Base-by-base conservation (phyloP, 2,113 vertebrate genomes). In the Brachirus orientalis region DNA sequence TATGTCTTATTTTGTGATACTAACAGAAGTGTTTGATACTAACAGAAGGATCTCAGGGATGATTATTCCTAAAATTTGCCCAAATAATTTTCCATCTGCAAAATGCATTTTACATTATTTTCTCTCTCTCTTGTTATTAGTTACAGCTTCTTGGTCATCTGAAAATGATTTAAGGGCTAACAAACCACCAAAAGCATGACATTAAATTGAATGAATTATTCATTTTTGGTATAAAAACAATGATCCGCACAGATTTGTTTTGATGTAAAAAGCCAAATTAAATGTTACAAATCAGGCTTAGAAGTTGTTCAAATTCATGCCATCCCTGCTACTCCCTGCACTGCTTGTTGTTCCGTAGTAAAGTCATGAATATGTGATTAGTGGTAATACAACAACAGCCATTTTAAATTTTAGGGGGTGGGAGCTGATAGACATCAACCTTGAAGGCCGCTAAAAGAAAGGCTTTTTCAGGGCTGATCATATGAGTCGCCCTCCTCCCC, bases 351-450 rank as follows among this genome's bases (percentile, higher is more conserved):
- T n/a, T n/a, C n/a, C 6, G 14, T 9, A 1, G 16, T 20, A 48
- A 20, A 20, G 43, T 10, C 50, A 52, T 50, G 40, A 48, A 54
- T 63, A 63, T 20, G 43, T 56, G 14, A 79, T 66, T 52, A 44
- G 2, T 56, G 52, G 44, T 13, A 48, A 66, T 45, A 38, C 14
- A 13, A 33, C 33, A 47, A 65, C 50, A 46, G 48, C 38, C 35
- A 73, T 68, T 75, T 77, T 9, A 75, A 60, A 68, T 70, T 70
- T 77, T 75, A 78, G 48, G 36, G 46, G 60, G 53, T 77, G 58
- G 69, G 65, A 83, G 72, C 75, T 76, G 75, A 85, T 84, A 79
- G 64, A 76, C 43, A 80, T 79, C 69, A 84, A 81, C 72, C 77
- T 85, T 82, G 76, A 85, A 63, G 72, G 67, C 20, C 33, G 55